Evolutionary conservation across 2,113 vertebrate genomes (phyloP), one percentile per base, ranked within the genome.

Genomic region (Ctenodactylus gundi): DNA sequence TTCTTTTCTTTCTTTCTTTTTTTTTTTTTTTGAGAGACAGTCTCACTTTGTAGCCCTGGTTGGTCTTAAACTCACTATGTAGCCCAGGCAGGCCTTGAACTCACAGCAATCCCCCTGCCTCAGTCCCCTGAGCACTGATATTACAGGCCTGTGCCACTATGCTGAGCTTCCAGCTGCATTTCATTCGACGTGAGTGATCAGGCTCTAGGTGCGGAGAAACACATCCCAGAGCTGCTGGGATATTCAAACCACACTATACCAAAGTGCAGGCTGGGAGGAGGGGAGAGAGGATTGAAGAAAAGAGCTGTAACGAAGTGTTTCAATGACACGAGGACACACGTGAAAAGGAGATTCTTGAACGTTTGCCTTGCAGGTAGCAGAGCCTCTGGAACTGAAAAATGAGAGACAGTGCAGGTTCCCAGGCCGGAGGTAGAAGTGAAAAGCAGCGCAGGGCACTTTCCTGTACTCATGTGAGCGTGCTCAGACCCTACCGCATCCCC

Each of bases 201-300:
- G 25, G 41, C 27, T 89, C 86, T n/a, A n/a, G n/a, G n/a, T n/a
- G n/a, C n/a, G n/a, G n/a, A n/a, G n/a, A n/a, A n/a, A n/a, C 5
- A 8, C 5, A 46, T 57, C 49, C 5, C 29, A 3, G 77, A 78
- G 80, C 72, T 91, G 70, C 3, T 12, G 8, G 20, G 86, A 36
- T 72, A 91, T 87, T 96, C 92, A 95, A 96, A 94, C 95, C 91
- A 97, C 29, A 4, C 18, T 14, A 70, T 25, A 57, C 11, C 51
- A 31, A 68, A 86, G n/a, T n/a, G n/a, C n/a, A n/a, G n/a, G n/a
- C n/a, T n/a, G n/a, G n/a, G n/a, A n/a, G n/a, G n/a, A n/a, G n/a
- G 49, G 41, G 58, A 91, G 36, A 62, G 64, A 73, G 44, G 36
- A 18, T 10, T 34, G 39, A n/a, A 34, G 18, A 87, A 31, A 13